A percentile compares a stretch with the other conserved stretches of the same genome.
Evolutionary conservation across 2,888 invertebrate genomes (phyloP).

Genomic region (Eristalis pertinax): DNA sequence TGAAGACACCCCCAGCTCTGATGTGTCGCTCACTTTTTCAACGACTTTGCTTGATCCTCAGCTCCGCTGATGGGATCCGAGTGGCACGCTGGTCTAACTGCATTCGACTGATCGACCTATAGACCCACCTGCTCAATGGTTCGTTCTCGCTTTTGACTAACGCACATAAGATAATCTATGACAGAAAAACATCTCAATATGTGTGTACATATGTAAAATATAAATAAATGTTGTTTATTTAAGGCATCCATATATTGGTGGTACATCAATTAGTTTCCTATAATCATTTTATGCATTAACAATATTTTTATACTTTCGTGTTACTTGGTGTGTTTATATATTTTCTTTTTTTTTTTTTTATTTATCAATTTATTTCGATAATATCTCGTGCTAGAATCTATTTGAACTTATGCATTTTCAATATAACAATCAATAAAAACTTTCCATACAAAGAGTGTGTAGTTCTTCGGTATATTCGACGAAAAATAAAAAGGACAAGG

Average conservation of each 20-base stretch:
- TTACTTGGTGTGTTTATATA: neutral
- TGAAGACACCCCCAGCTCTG: too few species aligned
- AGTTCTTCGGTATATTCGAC: slow-evolving; percentile 8
- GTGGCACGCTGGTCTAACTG: too few species aligned
- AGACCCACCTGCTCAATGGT: too few species aligned
- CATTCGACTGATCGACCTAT: too few species aligned
- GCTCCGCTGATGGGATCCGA: too few species aligned
- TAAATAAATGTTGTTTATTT: slow-evolving; percentile 56
- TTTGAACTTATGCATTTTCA: slow-evolving; percentile 31
- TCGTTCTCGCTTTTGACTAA: too few species aligned
- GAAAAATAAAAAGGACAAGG: neutral
- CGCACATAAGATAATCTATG: neutral
- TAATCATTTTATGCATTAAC: slow-evolving; percentile 30
- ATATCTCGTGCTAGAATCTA: slow-evolving; percentile 35
- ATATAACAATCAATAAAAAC: slow-evolving; percentile 52
- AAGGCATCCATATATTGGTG: slow-evolving; percentile 63
- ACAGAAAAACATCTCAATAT: neutral
- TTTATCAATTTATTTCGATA: neutral
- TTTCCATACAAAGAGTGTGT: slow-evolving; percentile 20
- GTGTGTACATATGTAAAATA: slow-evolving; percentile 35
- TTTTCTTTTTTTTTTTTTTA: neutral
- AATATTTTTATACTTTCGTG: slow-evolving; percentile 5
- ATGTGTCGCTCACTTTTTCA: too few species aligned
- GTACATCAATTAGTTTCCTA: slow-evolving; percentile 50
- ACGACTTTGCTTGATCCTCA: too few species aligned